These are phyloP conservation scores for Listrodromus nycthemerus DNA, from an alignment of 2,888 invertebrate species.

Conservation along the genomic window DNA sequence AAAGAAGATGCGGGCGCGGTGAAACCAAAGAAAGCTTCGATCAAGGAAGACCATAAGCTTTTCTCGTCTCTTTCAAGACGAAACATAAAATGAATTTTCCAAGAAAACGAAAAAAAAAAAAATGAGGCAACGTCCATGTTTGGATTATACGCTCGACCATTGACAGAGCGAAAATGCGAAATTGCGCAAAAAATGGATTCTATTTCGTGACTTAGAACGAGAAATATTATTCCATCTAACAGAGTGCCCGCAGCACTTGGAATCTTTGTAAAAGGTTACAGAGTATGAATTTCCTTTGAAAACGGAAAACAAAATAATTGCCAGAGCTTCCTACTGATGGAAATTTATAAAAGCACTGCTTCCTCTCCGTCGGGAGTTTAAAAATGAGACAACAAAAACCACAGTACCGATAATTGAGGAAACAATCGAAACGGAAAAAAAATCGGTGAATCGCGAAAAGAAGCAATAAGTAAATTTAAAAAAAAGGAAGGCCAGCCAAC, in stretches of 20 bases:
- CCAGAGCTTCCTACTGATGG: not conserved
- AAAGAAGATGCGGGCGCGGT: not conserved
- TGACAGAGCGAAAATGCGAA: not conserved
- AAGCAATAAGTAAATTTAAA: slow-evolving; percentile 36
- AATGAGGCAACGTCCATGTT: not conserved
- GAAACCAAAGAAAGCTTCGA: not conserved
- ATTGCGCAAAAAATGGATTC: not conserved
- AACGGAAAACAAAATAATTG: not conserved
- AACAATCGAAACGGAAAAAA: slow-evolving; percentile 33
- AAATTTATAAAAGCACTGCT: not conserved
- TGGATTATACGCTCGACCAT: not conserved
- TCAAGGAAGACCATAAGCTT: slow-evolving; percentile 5
- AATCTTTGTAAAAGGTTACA: too few relatives aligned
- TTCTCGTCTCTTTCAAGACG: not conserved
- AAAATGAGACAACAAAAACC: not conserved
- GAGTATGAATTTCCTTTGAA: not conserved
- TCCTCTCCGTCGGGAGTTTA: not conserved
- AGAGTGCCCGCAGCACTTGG: too few relatives aligned
- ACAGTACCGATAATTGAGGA: slow-evolving; percentile 20
- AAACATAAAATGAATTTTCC: not conserved
- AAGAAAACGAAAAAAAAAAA: not conserved
- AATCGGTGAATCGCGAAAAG: slow-evolving; percentile 24
- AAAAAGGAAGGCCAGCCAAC: slow-evolving; percentile 1
- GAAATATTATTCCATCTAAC: not conserved
- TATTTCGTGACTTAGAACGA: not conserved